Evolutionary conservation across 2,113 vertebrate genomes (phyloP).

Genomic region (Onychorhynchus coronatus): DNA sequence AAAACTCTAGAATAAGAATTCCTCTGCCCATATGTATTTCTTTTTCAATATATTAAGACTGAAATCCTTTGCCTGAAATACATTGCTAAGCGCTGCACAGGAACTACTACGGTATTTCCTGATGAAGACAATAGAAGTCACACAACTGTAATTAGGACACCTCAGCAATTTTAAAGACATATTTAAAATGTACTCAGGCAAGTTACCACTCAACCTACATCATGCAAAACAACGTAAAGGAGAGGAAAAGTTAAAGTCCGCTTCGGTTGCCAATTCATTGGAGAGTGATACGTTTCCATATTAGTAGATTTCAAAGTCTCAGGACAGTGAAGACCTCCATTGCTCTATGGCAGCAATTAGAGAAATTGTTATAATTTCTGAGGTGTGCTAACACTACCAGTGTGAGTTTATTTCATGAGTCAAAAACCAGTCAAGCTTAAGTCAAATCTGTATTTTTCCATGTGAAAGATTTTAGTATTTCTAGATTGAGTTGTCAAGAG

Average conservation of each 20-base stretch:
- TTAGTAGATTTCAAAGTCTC: not conserved
- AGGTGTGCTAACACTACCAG: not conserved
- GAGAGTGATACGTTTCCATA: not conserved
- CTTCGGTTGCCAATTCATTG: not conserved
- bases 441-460: not conserved
- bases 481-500: not conserved
- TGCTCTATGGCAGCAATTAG: not conserved
- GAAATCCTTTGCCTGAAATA: not conserved
- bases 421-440: not conserved
- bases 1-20: not conserved
- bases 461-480: not conserved
- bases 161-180: rapidly evolving
- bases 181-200: not conserved
- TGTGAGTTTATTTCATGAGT: not conserved
- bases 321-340: not conserved
- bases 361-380: not conserved
- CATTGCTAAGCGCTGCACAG: not conserved
- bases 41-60: not conserved
- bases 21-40: not conserved
- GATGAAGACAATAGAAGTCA: not conserved
- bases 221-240: not conserved
- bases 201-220: rapidly evolving
- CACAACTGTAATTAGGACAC: not conserved
- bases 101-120: not conserved
- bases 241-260: not conserved